These are phyloP conservation scores for Dallia pectoralis DNA, from an alignment of 2,797 vertebrate genomes.

Conservation along the genomic window DNA sequence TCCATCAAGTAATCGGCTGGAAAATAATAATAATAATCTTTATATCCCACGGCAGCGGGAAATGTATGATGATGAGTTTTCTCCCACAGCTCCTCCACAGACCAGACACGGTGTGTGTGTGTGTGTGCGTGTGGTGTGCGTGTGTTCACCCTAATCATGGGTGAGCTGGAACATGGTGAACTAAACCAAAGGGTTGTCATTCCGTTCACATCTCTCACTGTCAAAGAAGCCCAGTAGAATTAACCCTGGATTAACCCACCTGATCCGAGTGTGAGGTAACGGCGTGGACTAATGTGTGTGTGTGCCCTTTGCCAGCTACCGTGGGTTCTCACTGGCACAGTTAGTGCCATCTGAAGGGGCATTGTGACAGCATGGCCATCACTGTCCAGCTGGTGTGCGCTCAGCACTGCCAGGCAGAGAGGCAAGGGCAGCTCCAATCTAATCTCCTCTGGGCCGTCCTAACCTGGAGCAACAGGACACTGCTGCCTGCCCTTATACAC, in stretches of 20 bases:
- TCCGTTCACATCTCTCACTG: slow-evolving; percentile 53
- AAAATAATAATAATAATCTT: slow-evolving; percentile 44
- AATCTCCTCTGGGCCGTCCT: slow-evolving; percentile 38
- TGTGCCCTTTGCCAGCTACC: slow-evolving; percentile 67
- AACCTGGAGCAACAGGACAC: slow-evolving; percentile 39
- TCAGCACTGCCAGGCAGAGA: slow-evolving; percentile 52
- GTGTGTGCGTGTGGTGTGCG: neutral
- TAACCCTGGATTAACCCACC: slow-evolving; percentile 73
- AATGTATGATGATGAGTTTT: slow-evolving; percentile 36
- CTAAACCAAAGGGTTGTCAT: slow-evolving; percentile 35
- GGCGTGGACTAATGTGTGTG: slow-evolving; percentile 62
- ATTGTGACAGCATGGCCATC: slow-evolving; percentile 50
- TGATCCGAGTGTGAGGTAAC: slow-evolving; percentile 66
- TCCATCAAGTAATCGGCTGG: slow-evolving; percentile 30
- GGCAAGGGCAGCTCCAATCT: slow-evolving; percentile 5
- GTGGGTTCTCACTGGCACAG: slow-evolving; percentile 60
- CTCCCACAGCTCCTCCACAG: slow-evolving; percentile 8
- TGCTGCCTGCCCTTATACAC: slow-evolving; percentile 43
- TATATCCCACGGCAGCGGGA: slow-evolving; percentile 32
- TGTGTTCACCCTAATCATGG: too few species aligned
- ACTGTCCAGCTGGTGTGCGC: slow-evolving; percentile 8
- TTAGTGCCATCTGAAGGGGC: slow-evolving; percentile 59
- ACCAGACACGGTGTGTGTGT: neutral
- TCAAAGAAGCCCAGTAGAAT: slow-evolving; percentile 64
- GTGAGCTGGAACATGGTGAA: neutral